Conservation (phyloP, 2,113 vertebrate genomes). For the Pitta sordida region DNA sequence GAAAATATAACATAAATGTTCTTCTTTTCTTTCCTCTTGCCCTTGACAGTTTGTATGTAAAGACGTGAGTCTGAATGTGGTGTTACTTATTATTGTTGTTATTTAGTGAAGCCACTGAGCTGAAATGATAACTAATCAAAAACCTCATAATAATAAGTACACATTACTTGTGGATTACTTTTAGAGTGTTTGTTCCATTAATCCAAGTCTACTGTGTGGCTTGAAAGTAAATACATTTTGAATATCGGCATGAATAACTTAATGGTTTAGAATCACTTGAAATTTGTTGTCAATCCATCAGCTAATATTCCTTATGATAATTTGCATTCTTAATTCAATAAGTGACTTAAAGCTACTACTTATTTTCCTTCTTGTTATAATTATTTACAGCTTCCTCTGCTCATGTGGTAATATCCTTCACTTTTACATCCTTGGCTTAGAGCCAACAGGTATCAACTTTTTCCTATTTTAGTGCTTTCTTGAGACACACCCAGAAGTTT, state of each 20-base stretch:
- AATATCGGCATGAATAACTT: slow-evolving; percentile 4
- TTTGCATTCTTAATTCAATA: background rate
- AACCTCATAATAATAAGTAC: background rate
- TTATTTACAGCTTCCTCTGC: background rate
- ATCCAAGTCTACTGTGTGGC: background rate
- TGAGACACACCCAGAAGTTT: background rate
- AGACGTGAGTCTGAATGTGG: background rate
- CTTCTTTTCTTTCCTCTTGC: background rate
- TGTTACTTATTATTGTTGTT: background rate
- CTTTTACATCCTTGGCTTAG: background rate
- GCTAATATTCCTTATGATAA: background rate
- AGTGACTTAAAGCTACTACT: background rate
- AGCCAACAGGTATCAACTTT: background rate
- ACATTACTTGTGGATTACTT: background rate
- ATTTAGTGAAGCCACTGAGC: slow-evolving; percentile 10
- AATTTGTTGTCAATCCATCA: slow-evolving; percentile 3
- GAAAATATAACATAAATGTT: background rate
- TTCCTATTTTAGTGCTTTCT: background rate
- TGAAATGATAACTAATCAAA: slow-evolving; percentile 1
- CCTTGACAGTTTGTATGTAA: background rate
- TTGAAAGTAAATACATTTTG: slow-evolving; percentile 37
- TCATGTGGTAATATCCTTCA: background rate
- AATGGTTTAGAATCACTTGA: slow-evolving; percentile 22
- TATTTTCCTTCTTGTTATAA: background rate
- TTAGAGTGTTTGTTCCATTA: slow-evolving; percentile 14